Base-by-base conservation (phyloP, 2,888 invertebrate species). In the Acanthacorydalis orientalis region DNA sequence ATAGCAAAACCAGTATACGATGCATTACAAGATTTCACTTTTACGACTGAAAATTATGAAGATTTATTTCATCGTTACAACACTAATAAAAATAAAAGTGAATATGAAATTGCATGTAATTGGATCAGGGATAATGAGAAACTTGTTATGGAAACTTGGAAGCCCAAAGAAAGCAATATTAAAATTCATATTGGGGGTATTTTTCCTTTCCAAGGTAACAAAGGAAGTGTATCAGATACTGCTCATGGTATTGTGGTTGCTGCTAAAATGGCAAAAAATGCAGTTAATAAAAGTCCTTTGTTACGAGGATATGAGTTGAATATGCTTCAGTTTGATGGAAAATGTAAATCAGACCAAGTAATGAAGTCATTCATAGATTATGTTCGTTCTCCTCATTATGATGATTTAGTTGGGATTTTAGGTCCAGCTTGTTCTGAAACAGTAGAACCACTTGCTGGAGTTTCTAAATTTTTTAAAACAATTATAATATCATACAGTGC, bases 351-450 rank as follows among this genome's bases (percentile, higher is more conserved):
- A 0, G 84, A 85, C 57, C 69, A 73, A 53, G 85, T 83, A 1
- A 78, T 86, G 77, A 80, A 78, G 52, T 69, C 75, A 1, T 84
- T 85, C 60, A 83, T 86, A 48, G 76, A 81, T 51, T 81, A 78
- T 57, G 74, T 81, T 47, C 68, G 73, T 8, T 64, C 68, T 46
- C 66, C 69, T 47, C 62, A 68, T 38, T 74, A 74, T 52, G 62
- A 68, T 35, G 72, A 73, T 44, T 64, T 85, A 50, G 70, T 80
- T 49, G 87, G 85, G 1, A 76, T 87, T 1, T 59, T 86, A 43
- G 86, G 87, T 7, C 86, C 86, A 0, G 83, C 82, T 0, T 87
- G 86, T 57, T 83, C 83, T 1, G 85, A 86, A 59, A 84, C 85
- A 0, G 80, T 86, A 0, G 84, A 85, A 57, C 83, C 85, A 0